Percentiles rank a stretch among this genome's conserved stretches.
Evolutionary conservation across 2,797 vertebrate genomes (phyloP).

Genomic region (Eospalax fontanierii): DNA sequence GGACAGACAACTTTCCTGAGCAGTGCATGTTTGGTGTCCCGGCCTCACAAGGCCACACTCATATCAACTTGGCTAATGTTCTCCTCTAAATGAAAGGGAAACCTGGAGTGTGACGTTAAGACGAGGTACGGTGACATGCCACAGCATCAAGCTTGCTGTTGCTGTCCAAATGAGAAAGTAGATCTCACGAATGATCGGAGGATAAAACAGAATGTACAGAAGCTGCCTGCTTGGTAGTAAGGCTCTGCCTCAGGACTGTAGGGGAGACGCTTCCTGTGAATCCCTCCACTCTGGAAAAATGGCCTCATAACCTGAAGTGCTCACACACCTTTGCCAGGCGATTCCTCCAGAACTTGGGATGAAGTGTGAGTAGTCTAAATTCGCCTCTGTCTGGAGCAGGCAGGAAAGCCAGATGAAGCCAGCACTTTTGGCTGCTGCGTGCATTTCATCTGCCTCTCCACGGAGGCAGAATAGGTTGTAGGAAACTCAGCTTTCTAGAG

Average conservation of each 20-base stretch:
- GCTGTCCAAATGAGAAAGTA: background rate
- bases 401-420: background rate
- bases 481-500: background rate
- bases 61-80: background rate
- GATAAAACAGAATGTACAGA: background rate
- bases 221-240: background rate
- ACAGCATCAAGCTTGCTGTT: background rate
- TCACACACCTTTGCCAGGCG: background rate
- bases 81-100: constrained; percentile 40
- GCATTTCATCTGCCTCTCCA: background rate
- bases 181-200: background rate
- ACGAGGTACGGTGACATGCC: constrained; percentile 40
- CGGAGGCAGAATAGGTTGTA: background rate
- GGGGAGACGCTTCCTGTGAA: background rate
- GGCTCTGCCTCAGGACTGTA: background rate
- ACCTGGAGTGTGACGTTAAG: constrained; percentile 24
- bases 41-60: background rate
- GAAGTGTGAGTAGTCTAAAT: background rate
- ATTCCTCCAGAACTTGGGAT: background rate
- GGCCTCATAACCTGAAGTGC: background rate
- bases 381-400: background rate
- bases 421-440: background rate
- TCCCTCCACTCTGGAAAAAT: background rate
- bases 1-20: background rate
- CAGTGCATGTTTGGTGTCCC: background rate